These are phyloP conservation scores for Epinephelus cyanopodus DNA, from an alignment of 2,113 vertebrate genomes.

Conservation along the genomic window DNA sequence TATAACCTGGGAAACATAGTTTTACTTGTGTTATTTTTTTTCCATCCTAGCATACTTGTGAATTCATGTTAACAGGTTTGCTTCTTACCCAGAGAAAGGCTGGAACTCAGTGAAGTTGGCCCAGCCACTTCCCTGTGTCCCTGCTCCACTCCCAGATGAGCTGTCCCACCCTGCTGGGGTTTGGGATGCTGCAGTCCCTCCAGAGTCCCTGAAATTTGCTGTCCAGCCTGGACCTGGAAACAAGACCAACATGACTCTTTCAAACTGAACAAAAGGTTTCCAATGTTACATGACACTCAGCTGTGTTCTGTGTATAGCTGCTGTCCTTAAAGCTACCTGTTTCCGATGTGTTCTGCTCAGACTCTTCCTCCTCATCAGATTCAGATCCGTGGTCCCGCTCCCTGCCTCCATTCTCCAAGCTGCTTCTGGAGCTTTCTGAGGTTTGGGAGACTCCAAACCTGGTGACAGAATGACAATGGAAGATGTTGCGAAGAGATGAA, in stretches of 20 bases:
- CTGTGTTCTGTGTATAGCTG: constrained; percentile 54
- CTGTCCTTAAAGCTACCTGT: constrained; percentile 52
- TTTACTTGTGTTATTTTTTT: background rate
- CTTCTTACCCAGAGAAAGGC: constrained; percentile 91
- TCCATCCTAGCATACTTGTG: background rate
- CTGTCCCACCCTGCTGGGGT: constrained; percentile 88
- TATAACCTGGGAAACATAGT: background rate
- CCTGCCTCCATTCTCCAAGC: constrained; percentile 85
- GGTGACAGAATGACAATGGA: background rate
- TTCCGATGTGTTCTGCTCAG: constrained; percentile 61
- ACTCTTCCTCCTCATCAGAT: constrained; percentile 79
- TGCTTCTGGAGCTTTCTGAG: constrained; percentile 86
- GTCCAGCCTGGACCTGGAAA: constrained; percentile 86
- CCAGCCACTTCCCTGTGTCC: constrained; percentile 88
- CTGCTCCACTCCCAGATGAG: constrained; percentile 35
- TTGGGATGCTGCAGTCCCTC: constrained; percentile 69
- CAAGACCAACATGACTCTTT: background rate
- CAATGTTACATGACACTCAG: background rate
- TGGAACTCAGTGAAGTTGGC: constrained; percentile 95
- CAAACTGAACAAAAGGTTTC: background rate
- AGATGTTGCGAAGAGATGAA: no score
- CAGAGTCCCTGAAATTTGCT: constrained; percentile 86
- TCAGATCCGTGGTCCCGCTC: constrained; percentile 80
- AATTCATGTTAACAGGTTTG: background rate
- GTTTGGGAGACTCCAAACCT: constrained; percentile 91